Percentiles rank a stretch among this genome's conserved stretches.
These are phyloP conservation scores for Thumatha senex DNA, from an alignment of 2,888 invertebrate species.

Conservation along the genomic window DNA sequence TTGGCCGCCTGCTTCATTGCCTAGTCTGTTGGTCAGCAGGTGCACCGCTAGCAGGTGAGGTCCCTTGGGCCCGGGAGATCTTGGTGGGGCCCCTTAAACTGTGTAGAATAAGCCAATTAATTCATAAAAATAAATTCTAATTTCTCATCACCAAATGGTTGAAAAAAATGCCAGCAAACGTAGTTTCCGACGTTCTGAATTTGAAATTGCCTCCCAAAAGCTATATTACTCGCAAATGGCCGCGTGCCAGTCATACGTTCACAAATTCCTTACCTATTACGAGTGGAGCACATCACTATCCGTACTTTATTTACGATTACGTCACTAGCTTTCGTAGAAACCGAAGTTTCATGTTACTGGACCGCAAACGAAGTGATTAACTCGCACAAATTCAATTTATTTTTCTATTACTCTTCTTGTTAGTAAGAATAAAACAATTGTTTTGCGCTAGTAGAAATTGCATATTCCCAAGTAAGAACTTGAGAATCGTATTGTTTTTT, in stretches of 20 bases:
- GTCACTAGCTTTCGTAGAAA: slow-evolving; percentile 44
- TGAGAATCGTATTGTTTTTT: slow-evolving; percentile 1
- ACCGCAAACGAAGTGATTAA: slow-evolving; percentile 50
- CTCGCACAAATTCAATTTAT: slow-evolving; percentile 40
- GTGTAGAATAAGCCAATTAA: no score
- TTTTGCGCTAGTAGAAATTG: not conserved
- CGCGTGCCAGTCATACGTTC: slow-evolving; percentile 15
- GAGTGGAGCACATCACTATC: slow-evolving; percentile 6
- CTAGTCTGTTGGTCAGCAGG: no score
- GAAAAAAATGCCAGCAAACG: not conserved
- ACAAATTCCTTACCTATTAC: slow-evolving; percentile 14
- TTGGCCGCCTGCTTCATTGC: no score
- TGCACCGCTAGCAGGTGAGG: no score
- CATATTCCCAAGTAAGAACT: no score
- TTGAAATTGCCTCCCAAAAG: slow-evolving; percentile 6
- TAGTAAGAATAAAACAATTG: slow-evolving; percentile 6
- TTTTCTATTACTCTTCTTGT: slow-evolving; percentile 33
- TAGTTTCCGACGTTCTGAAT: not conserved
- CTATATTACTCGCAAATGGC: slow-evolving; percentile 15
- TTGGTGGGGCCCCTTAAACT: no score
- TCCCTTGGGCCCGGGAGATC: no score
- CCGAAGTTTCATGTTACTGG: slow-evolving; percentile 45
- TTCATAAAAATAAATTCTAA: no score
- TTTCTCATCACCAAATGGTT: not conserved
- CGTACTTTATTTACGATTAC: slow-evolving; percentile 30